Evolutionary conservation across 2,797 vertebrate species (phyloP).

Genomic region (Sardinella longiceps): DNA sequence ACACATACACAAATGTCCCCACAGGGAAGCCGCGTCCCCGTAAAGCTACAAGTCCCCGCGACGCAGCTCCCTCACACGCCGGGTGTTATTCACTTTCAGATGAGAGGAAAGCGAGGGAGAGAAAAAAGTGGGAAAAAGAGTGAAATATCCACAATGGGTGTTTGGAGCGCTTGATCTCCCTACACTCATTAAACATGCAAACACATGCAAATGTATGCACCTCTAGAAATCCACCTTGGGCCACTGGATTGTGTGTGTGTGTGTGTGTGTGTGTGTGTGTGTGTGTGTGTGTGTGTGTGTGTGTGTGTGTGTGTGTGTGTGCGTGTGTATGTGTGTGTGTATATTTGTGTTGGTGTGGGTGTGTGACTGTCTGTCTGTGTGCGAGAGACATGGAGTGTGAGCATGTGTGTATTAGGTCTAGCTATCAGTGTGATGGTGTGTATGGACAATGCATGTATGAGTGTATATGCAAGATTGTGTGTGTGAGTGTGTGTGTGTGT

Average conservation of each 20-base stretch:
- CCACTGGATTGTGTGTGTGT: slow-evolving; percentile 63
- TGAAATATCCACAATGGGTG: slow-evolving; percentile 73
- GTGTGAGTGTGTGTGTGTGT: no score
- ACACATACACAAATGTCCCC: neutral
- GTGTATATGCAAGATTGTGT: no score
- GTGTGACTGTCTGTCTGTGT: slow-evolving; percentile 12
- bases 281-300: slow-evolving; percentile 29
- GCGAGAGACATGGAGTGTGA: neutral
- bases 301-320: slow-evolving; percentile 30
- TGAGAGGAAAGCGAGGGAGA: slow-evolving; percentile 12
- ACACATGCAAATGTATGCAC: slow-evolving; percentile 80
- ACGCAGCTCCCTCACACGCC: slow-evolving; percentile 7
- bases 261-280: slow-evolving; percentile 40
- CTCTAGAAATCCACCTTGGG: slow-evolving; percentile 79
- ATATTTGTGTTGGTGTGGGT: slow-evolving; percentile 42
- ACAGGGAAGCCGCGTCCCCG: neutral
- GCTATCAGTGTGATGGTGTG: slow-evolving; percentile 42
- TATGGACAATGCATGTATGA: slow-evolving; percentile 25
- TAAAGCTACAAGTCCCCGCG: slow-evolving; percentile 32
- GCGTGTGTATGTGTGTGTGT: slow-evolving; percentile 45
- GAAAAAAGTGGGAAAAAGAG: slow-evolving; percentile 43
- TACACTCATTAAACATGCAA: slow-evolving; percentile 76
- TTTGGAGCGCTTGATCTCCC: slow-evolving; percentile 74
- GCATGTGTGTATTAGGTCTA: neutral
- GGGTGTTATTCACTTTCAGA: slow-evolving; percentile 19